A percentile compares a stretch with the other conserved stretches of the same genome.
phyloP scores from a whole-genome alignment of 1,140 invertebrate species.

The Octopus sinensis region DNA sequence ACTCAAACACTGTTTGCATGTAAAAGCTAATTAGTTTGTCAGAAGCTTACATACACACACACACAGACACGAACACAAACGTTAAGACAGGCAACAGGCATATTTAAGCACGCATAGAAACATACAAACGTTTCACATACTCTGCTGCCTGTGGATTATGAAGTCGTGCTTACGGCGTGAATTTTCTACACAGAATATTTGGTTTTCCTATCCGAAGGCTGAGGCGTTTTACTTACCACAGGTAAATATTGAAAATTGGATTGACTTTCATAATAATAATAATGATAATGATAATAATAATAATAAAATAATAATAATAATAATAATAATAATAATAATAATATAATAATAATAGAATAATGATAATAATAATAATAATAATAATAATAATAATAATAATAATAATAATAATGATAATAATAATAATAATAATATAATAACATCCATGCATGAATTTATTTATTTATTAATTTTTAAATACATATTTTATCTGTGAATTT shows the following conservation, averaged over 20 bases:
- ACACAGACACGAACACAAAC: background rate
- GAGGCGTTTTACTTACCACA: background rate
- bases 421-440: no score
- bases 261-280: no score
- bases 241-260: background rate
- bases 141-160: background rate
- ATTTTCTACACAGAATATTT: slow-evolving; percentile 1
- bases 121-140: background rate
- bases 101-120: background rate
- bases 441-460: no score
- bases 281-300: no score
- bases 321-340: no score
- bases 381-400: no score
- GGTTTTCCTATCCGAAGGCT: slow-evolving; percentile 3
- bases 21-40: background rate
- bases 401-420: no score
- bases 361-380: no score
- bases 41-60: background rate
- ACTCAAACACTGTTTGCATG: background rate
- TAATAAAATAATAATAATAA: no score
- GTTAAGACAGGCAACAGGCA: background rate
- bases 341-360: no score
- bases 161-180: background rate
- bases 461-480: no score
- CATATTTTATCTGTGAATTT: no score